Percentiles rank a stretch among this genome's conserved stretches.
These are phyloP conservation scores for Falco columbarius DNA, from an alignment of 2,797 vertebrate genomes.

Conservation along the genomic window DNA sequence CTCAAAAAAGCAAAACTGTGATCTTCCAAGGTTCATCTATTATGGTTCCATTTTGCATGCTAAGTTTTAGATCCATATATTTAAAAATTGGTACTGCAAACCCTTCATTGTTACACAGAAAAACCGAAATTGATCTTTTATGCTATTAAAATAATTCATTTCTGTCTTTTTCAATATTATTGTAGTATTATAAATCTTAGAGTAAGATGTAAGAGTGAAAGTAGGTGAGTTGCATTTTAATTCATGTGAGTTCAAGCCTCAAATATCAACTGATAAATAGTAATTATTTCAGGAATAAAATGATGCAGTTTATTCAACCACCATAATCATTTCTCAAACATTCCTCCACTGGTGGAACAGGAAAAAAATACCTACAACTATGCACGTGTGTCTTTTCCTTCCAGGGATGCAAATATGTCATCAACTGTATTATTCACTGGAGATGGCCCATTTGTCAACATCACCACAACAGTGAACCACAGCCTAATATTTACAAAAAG, in stretches of 20 bases:
- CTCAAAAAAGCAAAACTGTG: background rate
- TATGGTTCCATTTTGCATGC: background rate
- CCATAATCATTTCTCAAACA: background rate
- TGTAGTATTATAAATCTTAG: background rate
- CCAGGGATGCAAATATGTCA: slow-evolving; percentile 76
- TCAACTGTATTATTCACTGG: slow-evolving; percentile 28
- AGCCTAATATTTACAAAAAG: slow-evolving; percentile 78
- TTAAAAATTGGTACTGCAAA: background rate
- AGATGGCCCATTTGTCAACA: slow-evolving; percentile 77
- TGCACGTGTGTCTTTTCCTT: background rate
- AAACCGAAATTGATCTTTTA: background rate
- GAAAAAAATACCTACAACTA: background rate
- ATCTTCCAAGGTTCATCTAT: background rate
- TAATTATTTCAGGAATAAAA: background rate
- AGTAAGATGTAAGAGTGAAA: background rate
- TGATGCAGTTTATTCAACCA: background rate
- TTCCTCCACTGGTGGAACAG: background rate
- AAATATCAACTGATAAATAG: background rate
- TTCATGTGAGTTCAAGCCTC: background rate
- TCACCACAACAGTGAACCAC: slow-evolving; percentile 70
- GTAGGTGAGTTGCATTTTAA: background rate
- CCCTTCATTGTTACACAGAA: background rate
- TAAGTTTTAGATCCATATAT: background rate
- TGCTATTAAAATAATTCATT: background rate
- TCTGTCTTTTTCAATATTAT: background rate